Conservation (phyloP, 2,888 invertebrate species). For the Athetis lepigone region DNA sequence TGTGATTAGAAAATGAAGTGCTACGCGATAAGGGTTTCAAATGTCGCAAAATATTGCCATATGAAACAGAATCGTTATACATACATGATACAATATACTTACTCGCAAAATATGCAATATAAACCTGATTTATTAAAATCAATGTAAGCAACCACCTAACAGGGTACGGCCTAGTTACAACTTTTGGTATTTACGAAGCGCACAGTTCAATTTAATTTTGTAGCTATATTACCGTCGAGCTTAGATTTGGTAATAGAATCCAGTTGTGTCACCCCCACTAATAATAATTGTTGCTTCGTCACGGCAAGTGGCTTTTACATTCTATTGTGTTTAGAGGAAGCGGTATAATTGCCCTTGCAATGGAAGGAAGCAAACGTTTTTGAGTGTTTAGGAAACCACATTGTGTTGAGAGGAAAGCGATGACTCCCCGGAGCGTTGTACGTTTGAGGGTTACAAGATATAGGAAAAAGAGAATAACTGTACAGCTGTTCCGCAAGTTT, state of each 20-base stretch:
- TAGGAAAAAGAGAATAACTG: slow-evolving; percentile 8
- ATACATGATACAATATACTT: too few species aligned
- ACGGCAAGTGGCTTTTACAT: slow-evolving; percentile 80
- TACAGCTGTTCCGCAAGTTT: not conserved
- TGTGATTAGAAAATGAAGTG: slow-evolving; percentile 29
- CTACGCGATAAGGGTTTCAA: slow-evolving; percentile 11
- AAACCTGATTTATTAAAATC: slow-evolving; percentile 1
- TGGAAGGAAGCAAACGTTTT: slow-evolving; percentile 82
- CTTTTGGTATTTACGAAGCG: not conserved
- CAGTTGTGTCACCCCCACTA: slow-evolving; percentile 68
- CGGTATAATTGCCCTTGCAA: slow-evolving; percentile 83
- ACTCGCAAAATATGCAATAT: slow-evolving; percentile 5
- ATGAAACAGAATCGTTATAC: slow-evolving; percentile 33
- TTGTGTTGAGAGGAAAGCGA: slow-evolving; percentile 61
- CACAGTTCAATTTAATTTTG: not conserved
- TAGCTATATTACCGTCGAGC: slow-evolving; percentile 6
- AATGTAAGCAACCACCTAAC: not conserved
- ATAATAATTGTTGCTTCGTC: slow-evolving; percentile 72
- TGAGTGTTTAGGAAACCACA: slow-evolving; percentile 76
- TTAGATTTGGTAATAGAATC: slow-evolving; percentile 44
- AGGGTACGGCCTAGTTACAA: not conserved
- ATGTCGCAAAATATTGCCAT: slow-evolving; percentile 23
- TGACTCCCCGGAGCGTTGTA: slow-evolving; percentile 29
- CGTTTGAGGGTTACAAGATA: slow-evolving; percentile 22
- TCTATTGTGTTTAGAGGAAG: slow-evolving; percentile 85